A percentile compares a stretch with the other conserved stretches of the same genome.
Conservation (phyloP, 2,113 vertebrate species). For the Clarias batrachus region DNA sequence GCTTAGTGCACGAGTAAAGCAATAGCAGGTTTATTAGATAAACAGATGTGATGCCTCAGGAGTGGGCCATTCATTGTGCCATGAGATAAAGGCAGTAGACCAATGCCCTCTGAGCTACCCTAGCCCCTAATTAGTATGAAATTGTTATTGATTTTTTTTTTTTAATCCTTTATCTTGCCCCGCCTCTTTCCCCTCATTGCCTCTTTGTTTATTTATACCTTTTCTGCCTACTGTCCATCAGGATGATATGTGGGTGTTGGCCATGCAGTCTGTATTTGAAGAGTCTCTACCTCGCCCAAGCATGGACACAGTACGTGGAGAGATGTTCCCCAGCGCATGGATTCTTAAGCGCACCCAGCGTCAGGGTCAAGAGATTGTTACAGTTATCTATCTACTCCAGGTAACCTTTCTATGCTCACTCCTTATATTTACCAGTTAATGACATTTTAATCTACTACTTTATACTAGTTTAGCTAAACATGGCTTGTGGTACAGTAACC, state of each 20-base stretch:
- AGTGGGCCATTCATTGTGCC: too few relatives aligned
- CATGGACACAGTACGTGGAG: conserved; percentile 83
- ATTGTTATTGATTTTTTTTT: background rate
- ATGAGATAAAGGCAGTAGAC: too few relatives aligned
- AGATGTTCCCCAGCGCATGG: conserved; percentile 95
- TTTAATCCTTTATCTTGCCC: background rate
- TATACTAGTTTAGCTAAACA: background rate
- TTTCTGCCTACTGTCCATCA: conserved; percentile 53
- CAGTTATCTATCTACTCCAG: conserved; percentile 87
- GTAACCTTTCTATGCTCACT: conserved; percentile 62
- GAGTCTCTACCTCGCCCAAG: conserved; percentile 86
- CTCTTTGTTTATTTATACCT: background rate
- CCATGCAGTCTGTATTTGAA: conserved; percentile 89
- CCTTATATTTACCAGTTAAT: background rate
- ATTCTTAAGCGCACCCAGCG: conserved; percentile 80
- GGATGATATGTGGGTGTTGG: conserved; percentile 81
- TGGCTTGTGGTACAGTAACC: background rate
- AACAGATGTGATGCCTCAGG: too few relatives aligned
- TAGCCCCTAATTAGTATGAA: too few relatives aligned
- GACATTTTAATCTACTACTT: background rate
- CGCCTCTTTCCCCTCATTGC: background rate
- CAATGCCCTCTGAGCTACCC: too few relatives aligned
- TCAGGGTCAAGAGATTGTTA: conserved; percentile 79
- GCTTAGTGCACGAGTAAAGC: too few relatives aligned
- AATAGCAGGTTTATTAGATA: too few relatives aligned